These are phyloP conservation scores for Daboia siamensis DNA, from an alignment of 2,113 vertebrate species.

Conservation along the genomic window DNA sequence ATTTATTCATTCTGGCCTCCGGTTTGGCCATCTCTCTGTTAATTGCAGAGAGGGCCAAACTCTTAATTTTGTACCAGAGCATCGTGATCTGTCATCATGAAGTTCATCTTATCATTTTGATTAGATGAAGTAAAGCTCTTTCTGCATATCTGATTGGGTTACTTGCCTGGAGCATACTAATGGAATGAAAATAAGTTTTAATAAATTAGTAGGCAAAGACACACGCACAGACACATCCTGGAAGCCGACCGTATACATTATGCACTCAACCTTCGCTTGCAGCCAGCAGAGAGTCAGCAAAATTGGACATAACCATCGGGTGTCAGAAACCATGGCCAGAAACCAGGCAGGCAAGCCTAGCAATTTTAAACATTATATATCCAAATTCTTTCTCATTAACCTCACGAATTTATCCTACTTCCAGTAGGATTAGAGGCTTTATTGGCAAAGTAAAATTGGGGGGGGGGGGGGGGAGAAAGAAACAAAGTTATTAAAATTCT, in stretches of 20 bases:
- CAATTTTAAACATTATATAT: neutral
- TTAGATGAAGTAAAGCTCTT: neutral
- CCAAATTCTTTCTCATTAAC: neutral
- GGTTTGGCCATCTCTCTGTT: neutral
- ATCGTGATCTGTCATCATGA: neutral
- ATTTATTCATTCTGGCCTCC: neutral
- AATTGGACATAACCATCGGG: neutral
- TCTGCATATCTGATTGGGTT: neutral
- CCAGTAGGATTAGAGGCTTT: neutral
- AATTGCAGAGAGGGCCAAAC: neutral
- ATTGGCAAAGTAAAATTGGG: neutral
- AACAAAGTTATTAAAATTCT: neutral
- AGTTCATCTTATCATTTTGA: neutral
- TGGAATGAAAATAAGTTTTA: neutral
- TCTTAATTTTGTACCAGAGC: neutral
- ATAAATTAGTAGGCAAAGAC: neutral
- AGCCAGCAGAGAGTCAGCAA: neutral
- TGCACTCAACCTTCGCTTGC: neutral
- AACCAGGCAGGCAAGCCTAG: neutral
- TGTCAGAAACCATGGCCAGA: neutral
- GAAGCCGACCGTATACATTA: neutral
- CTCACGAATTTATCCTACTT: neutral
- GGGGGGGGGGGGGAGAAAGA: fast-evolving
- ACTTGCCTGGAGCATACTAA: neutral
- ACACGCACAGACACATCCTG: neutral